These are phyloP conservation scores for Chanos chanos DNA, from an alignment of 2,797 vertebrate species.

Conservation along the genomic window DNA sequence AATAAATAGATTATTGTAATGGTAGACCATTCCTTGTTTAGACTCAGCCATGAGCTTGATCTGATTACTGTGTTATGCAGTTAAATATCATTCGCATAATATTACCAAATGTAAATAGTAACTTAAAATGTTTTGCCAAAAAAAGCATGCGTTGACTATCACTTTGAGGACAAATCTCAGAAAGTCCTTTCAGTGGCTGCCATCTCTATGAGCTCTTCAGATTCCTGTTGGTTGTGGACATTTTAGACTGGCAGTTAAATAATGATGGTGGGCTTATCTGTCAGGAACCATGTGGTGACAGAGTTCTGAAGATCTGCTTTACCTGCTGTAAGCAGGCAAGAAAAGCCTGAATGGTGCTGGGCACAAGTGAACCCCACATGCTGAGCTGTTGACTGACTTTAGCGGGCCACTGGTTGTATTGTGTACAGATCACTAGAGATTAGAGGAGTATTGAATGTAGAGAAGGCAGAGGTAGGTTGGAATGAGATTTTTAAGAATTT, in stretches of 20 bases:
- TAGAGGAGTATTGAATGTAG: conserved; percentile 15
- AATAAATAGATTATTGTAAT: conserved; percentile 57
- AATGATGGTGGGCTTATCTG: neutral
- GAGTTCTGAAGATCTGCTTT: neutral
- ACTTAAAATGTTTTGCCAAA: too few relatives aligned
- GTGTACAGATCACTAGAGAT: conserved; percentile 11
- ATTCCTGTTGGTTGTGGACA: conserved; percentile 1
- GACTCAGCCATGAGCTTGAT: conserved; percentile 13
- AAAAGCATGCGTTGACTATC: too few relatives aligned
- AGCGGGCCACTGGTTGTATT: conserved; percentile 22
- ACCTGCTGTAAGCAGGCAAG: conserved; percentile 29
- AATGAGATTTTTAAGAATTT: conserved; percentile 8
- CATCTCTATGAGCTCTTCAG: conserved; percentile 18
- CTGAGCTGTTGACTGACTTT: conserved; percentile 32
- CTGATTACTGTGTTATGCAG: too few relatives aligned
- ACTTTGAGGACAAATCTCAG: too few relatives aligned
- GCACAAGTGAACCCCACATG: conserved; percentile 25
- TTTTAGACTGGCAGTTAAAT: conserved; percentile 15
- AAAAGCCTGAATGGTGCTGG: conserved; percentile 28
- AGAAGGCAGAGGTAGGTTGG: conserved; percentile 3
- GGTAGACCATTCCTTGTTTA: conserved; percentile 19
- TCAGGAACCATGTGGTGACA: neutral
- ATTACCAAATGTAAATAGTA: too few relatives aligned
- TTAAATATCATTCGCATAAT: too few relatives aligned
- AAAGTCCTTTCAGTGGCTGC: neutral